Conservation (phyloP, 2,888 invertebrate genomes). For the Podotricha telesiphe region DNA sequence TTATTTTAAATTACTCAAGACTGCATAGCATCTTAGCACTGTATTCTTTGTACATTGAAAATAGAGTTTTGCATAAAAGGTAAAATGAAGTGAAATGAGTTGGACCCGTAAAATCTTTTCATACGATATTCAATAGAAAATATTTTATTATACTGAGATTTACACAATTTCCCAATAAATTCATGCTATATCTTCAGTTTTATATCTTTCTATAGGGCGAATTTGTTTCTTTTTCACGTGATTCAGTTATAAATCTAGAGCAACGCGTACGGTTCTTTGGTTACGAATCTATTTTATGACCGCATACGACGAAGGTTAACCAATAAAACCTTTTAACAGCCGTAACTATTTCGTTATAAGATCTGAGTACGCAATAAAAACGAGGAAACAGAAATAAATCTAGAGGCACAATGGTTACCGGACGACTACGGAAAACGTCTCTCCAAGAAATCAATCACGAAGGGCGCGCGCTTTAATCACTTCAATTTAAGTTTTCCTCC, state of each 20-base stretch:
- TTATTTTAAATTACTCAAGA: background rate
- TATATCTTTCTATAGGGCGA: conserved; percentile 76
- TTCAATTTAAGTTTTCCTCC: conserved; percentile 76
- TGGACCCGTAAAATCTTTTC: conserved; percentile 78
- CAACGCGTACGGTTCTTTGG: conserved; percentile 77
- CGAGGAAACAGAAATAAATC: conserved; percentile 79
- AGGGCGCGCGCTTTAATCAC: conserved; percentile 65
- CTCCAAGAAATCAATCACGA: conserved; percentile 72
- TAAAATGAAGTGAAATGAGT: conserved; percentile 78
- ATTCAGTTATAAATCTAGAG: conserved; percentile 79
- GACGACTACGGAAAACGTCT: conserved; percentile 53
- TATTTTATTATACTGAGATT: conserved; percentile 82
- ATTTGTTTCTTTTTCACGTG: conserved; percentile 81
- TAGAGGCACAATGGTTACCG: conserved; percentile 68
- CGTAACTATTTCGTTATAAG: conserved; percentile 83
- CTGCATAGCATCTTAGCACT: conserved; percentile 25
- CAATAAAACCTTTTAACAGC: conserved; percentile 84
- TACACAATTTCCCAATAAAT: conserved; percentile 81
- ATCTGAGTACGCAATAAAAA: conserved; percentile 82
- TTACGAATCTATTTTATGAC: conserved; percentile 82
- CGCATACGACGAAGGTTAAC: conserved; percentile 81
- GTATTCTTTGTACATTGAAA: conserved; percentile 39
- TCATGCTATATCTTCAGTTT: conserved; percentile 76
- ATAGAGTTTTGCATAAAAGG: conserved; percentile 71
- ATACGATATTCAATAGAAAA: conserved; percentile 82